phyloP scores from a whole-genome alignment of 2,797 vertebrate genomes.

The Sebastes taczanowskii region DNA sequence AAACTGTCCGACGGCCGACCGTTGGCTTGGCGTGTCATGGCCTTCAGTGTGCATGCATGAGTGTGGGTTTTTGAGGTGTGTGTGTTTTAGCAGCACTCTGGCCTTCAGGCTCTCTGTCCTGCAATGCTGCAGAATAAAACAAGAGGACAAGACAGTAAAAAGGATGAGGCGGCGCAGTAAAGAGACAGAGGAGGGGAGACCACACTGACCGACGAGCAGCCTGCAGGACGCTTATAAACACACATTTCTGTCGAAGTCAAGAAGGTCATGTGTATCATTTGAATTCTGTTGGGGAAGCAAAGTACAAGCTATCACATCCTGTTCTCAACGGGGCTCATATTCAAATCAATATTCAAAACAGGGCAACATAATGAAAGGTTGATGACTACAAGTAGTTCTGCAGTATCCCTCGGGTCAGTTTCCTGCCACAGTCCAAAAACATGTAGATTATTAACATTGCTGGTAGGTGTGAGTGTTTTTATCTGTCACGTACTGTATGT shows the following conservation, averaged over 20 bases:
- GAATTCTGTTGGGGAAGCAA: background rate
- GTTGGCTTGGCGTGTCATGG: no score
- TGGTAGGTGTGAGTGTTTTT: background rate
- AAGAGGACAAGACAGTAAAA: conserved; percentile 29
- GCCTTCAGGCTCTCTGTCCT: conserved; percentile 13
- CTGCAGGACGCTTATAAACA: conserved; percentile 11
- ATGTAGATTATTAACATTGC: background rate
- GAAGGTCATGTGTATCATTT: background rate
- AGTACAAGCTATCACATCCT: background rate
- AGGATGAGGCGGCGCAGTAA: conserved; percentile 12
- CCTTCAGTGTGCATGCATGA: background rate
- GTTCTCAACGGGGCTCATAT: background rate
- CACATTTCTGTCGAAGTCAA: conserved; percentile 4
- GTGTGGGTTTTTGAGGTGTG: background rate
- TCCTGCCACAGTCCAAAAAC: background rate
- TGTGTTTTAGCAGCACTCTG: background rate
- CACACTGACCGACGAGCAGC: conserved; percentile 5
- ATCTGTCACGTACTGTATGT: background rate
- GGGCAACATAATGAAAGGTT: background rate
- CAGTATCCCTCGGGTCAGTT: background rate
- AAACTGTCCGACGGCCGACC: no score
- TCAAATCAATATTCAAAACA: background rate
- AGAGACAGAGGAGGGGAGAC: background rate
- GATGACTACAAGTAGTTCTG: background rate
- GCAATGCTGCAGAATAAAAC: conserved; percentile 21